phyloP scores from a whole-genome alignment of 2,797 vertebrate genomes.

The Eutrigla gurnardus region DNA sequence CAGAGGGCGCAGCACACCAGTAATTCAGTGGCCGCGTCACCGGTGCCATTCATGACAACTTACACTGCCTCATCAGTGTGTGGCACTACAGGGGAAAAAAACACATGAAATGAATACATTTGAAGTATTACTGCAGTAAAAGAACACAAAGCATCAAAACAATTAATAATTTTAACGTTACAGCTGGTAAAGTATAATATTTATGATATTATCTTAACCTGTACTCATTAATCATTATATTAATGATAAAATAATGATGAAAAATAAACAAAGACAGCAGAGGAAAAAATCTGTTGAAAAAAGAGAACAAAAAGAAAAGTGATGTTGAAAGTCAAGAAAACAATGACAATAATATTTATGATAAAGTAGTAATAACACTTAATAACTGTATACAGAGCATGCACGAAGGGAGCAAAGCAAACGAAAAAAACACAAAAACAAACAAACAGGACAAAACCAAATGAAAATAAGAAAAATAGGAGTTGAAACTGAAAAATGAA shows the following conservation, averaged over 20 bases:
- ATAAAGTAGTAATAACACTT: neutral
- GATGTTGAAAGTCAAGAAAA: neutral
- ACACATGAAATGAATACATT: neutral
- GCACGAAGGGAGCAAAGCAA: neutral
- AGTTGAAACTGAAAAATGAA: too few relatives aligned
- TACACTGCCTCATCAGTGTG: too few relatives aligned
- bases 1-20: slow-evolving; percentile 6
- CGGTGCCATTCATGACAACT: too few relatives aligned
- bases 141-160: neutral
- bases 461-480: neutral
- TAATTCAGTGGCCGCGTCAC: neutral
- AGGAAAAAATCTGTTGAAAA: neutral
- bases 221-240: neutral
- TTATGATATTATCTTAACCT: neutral
- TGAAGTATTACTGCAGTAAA: neutral
- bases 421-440: neutral
- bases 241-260: neutral
- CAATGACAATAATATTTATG: neutral
- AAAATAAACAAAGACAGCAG: neutral
- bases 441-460: neutral
- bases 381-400: neutral
- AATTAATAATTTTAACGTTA: neutral
- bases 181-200: neutral
- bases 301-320: neutral
- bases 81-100: too few relatives aligned